Conservation (phyloP, 1,140 invertebrate species). For the Venturia canescens region DNA sequence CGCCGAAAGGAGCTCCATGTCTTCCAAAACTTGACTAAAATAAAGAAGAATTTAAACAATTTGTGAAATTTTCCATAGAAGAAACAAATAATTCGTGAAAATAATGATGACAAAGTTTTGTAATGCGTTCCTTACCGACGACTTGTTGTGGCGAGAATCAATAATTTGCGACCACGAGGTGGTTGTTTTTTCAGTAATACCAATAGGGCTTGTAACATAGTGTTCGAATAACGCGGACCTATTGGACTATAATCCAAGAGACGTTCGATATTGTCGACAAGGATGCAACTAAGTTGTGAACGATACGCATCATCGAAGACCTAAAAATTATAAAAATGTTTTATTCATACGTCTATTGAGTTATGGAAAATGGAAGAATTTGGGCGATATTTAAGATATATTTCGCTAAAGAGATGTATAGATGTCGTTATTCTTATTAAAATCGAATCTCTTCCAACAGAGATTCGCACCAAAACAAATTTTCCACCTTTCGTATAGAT, state of each 20-base stretch:
- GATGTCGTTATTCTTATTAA: no score
- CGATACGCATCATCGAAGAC: conserved; percentile 99
- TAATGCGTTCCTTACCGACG: conserved; percentile 80
- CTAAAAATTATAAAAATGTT: conserved; percentile 74
- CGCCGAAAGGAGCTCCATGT: conserved; percentile 95
- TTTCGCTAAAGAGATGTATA: no score
- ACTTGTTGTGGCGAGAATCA: conserved; percentile 95
- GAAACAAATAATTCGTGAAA: conserved; percentile 65
- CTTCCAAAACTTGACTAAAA: conserved; percentile 90
- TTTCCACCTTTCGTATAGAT: conserved; percentile 91
- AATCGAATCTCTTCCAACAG: no score
- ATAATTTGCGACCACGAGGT: conserved; percentile 93
- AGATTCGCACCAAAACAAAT: neutral
- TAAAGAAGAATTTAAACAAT: neutral
- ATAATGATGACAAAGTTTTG: neutral
- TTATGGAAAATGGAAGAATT: no score
- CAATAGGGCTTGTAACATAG: conserved; percentile 96
- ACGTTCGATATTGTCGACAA: conserved; percentile 99
- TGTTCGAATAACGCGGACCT: conserved; percentile 97
- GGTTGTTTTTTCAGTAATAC: conserved; percentile 97
- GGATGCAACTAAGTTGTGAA: conserved; percentile 95
- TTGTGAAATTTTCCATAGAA: neutral
- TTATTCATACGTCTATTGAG: neutral
- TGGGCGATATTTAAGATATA: no score
- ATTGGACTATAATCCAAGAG: conserved; percentile 98